These are phyloP conservation scores for Otolemur crassicaudatus DNA, from an alignment of 2,797 vertebrate genomes.

Conservation along the genomic window DNA sequence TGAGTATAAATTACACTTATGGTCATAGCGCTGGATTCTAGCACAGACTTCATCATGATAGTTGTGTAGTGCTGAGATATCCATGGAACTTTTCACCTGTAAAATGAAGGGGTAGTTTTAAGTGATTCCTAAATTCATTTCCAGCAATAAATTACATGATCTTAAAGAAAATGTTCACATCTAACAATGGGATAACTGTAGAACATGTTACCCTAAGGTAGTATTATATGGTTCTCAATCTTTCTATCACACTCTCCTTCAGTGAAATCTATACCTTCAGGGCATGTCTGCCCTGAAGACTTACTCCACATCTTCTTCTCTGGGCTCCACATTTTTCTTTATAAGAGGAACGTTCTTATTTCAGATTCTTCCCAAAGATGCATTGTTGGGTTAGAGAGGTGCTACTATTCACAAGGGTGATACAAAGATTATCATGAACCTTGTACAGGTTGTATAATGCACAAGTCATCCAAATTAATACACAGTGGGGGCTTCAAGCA, in stretches of 20 bases:
- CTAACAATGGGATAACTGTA: not conserved
- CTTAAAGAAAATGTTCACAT: conserved; percentile 15
- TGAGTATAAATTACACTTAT: not conserved
- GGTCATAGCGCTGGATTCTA: not conserved
- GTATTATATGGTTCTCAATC: not conserved
- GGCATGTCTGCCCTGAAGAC: not conserved
- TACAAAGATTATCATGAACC: not conserved
- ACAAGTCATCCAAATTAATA: not conserved
- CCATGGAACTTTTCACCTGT: not conserved
- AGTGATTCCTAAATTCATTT: not conserved
- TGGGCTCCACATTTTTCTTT: not conserved
- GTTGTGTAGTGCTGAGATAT: not conserved
- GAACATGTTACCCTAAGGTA: not conserved
- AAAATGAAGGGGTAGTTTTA: not conserved
- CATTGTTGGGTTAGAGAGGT: not conserved
- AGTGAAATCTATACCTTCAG: not conserved
- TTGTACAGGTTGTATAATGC: not conserved
- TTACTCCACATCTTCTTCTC: not conserved
- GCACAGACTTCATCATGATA: not conserved
- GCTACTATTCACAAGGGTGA: not conserved
- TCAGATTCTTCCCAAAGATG: not conserved
- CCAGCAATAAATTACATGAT: not conserved
- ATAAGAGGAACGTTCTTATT: not conserved
- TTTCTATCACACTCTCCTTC: conserved; percentile 8
- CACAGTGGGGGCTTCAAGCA: not conserved